These are phyloP conservation scores for Microtus montanus DNA, from an alignment of 2,113 vertebrate genomes.

Conservation along the genomic window DNA sequence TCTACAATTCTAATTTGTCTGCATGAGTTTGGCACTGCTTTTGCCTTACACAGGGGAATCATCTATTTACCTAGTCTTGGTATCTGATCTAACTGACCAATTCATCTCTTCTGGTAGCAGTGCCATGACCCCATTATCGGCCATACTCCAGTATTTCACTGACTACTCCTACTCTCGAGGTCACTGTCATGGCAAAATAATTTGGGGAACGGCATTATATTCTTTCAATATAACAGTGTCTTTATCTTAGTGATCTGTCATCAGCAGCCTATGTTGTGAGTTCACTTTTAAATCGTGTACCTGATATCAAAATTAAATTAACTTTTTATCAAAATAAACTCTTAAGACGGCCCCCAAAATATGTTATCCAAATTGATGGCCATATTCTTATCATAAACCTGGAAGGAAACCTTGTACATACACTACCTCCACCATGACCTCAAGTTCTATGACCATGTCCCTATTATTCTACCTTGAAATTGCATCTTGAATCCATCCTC, in stretches of 20 bases:
- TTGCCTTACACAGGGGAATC: neutral
- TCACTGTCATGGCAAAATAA: neutral
- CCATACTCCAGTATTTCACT: neutral
- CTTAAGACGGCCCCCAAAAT: neutral
- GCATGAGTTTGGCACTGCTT: neutral
- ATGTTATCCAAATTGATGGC: neutral
- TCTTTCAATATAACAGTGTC: neutral
- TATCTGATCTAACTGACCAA: rapidly evolving
- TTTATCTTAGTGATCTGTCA: neutral
- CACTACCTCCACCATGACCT: neutral
- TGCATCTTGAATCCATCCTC: neutral
- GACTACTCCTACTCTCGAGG: neutral
- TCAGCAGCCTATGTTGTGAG: neutral
- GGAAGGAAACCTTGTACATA: neutral
- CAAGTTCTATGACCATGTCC: neutral
- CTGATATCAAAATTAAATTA: neutral
- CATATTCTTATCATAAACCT: neutral
- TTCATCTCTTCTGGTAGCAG: neutral
- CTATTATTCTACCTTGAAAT: neutral
- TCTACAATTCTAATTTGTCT: neutral
- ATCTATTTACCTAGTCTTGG: neutral
- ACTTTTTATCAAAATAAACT: neutral
- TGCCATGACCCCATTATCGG: neutral
- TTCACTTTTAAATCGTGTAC: neutral
- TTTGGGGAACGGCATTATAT: neutral